phyloP scores from a whole-genome alignment of 2,797 vertebrate species.

The Limnodromus scolopaceus region DNA sequence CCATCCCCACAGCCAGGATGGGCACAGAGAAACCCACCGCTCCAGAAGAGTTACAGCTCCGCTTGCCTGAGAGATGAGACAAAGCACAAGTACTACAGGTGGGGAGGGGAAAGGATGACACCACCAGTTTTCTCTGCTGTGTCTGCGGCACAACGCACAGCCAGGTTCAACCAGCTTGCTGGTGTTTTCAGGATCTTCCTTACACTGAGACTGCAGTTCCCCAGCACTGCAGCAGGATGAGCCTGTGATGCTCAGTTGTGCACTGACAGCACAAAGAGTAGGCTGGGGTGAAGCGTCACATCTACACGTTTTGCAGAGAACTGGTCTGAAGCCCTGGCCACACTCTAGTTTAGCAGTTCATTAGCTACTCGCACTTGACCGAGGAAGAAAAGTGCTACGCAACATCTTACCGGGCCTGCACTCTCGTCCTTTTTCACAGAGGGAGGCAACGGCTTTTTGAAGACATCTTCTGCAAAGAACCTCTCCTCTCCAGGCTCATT shows the following conservation, averaged over 20 bases:
- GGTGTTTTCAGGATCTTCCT: not conserved
- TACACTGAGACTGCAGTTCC: not conserved
- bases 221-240: not conserved
- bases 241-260: not conserved
- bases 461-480: slow-evolving; percentile 86
- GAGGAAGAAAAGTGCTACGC: not conserved
- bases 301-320: not conserved
- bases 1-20: not conserved
- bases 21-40: not conserved
- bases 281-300: not conserved
- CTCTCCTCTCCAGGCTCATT: slow-evolving; percentile 74
- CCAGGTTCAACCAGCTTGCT: not conserved
- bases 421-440: slow-evolving; percentile 87
- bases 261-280: not conserved
- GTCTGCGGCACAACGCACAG: not conserved
- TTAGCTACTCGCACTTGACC: not conserved
- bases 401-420: slow-evolving; percentile 82
- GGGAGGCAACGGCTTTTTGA: slow-evolving; percentile 95
- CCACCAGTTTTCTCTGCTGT: not conserved
- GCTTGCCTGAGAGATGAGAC: not conserved
- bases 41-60: not conserved
- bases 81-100: not conserved
- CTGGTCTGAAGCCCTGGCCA: not conserved
- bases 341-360: not conserved
- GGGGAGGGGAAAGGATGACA: not conserved